Base-by-base conservation (phyloP, 2,113 vertebrate species). In the Sebastes fasciatus region DNA sequence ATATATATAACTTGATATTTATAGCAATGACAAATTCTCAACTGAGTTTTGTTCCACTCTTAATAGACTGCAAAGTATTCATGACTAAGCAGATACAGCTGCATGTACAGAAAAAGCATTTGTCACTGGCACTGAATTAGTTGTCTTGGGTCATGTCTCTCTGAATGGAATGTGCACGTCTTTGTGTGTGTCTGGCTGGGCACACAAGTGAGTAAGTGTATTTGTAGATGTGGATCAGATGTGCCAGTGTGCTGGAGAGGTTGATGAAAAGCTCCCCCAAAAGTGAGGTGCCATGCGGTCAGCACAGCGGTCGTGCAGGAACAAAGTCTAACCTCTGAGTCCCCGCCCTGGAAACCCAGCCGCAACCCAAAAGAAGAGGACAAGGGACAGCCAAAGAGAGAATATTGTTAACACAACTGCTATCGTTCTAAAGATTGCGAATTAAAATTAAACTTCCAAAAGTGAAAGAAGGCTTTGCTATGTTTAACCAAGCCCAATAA, bases 241-340 rank as follows among this genome's bases (percentile, higher is more conserved):
- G 89, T 95, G 94, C 93, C 94, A 94, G 94, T 95, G 94, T 95
- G 94, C 86, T 71, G 91, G 90, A 88, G 94, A 90, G 92, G 95
- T 95, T 95, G 95, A 96, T 96, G 94, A 96, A 96, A 96, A 94
- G 93, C 91, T 93, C 90, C 93, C 92, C 62, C 75, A 90, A 90
- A 34, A 91, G 88, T 92, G 92, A 93, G 94, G 94, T 95, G 94
- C 95, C 95, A 96, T 96, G 96, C 95, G 94, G 80, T 92, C 94
- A 94, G 95, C 95, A 96, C 93, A 96, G 94, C 93, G 91, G 88
- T 93, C 95, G 95, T 96, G 96, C 96, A 96, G 89, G 88, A 93
- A 94, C 92, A 95, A 93, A 92, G 86, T 95, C 96, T 96, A 95
- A 96, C 96, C 96, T 96, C 94, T 91, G 95, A 94, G 82, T 95